Percentiles rank a stretch among this genome's conserved stretches.
phyloP scores from a whole-genome alignment of 2,113 vertebrate species.

The Halcyon malimbica region DNA sequence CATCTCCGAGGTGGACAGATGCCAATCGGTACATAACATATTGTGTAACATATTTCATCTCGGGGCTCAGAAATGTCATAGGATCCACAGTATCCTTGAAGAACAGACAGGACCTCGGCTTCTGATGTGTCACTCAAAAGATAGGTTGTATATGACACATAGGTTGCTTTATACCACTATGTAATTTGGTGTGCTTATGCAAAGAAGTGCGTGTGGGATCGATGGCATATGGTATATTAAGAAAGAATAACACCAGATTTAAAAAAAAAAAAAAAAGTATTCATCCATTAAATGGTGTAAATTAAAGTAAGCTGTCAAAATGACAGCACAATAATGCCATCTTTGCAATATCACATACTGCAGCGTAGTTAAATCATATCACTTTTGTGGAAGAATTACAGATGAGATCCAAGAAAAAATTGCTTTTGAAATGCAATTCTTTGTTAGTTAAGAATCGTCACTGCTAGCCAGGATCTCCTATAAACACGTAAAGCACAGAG shows the following conservation, averaged over 20 bases:
- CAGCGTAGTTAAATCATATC: conserved; percentile 64
- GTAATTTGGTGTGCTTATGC: conserved; percentile 45
- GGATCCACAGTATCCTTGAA: neutral
- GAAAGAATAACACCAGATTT: conserved; percentile 71
- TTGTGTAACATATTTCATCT: neutral
- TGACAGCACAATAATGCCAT: conserved; percentile 74
- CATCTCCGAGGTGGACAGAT: conserved; percentile 20
- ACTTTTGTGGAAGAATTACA: conserved; percentile 70
- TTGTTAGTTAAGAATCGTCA: conserved; percentile 69
- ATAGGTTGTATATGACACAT: conserved; percentile 47
- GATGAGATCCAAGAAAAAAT: conserved; percentile 70
- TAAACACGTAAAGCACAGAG: conserved; percentile 64
- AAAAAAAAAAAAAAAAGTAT: conserved; percentile 64
- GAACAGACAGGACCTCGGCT: conserved; percentile 31
- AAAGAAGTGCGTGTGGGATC: conserved; percentile 59
- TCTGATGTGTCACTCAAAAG: conserved; percentile 35
- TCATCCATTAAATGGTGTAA: conserved; percentile 74
- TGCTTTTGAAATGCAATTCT: conserved; percentile 58
- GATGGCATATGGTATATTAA: conserved; percentile 71
- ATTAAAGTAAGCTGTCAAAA: conserved; percentile 78
- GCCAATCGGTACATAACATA: neutral
- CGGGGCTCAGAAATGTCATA: neutral
- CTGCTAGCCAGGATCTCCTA: conserved; percentile 70
- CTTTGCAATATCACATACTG: conserved; percentile 66
- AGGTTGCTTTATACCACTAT: conserved; percentile 38